These are phyloP conservation scores for Peribatodes rhomboidaria DNA, from an alignment of 2,888 invertebrate species.

Conservation along the genomic window DNA sequence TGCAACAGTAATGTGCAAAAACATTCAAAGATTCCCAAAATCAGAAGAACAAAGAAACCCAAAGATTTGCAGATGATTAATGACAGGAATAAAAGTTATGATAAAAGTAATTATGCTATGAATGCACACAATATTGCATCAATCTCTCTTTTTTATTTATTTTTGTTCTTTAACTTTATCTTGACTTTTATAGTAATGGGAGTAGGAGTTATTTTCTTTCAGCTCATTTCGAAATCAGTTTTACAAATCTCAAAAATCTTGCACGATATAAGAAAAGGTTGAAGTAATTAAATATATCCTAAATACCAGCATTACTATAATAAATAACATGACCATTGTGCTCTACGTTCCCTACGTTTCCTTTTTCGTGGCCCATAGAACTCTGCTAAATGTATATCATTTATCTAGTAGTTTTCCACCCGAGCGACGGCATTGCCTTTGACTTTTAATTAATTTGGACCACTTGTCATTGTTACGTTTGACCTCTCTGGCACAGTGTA, in stretches of 20 bases:
- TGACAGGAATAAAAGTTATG: background rate
- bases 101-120: background rate
- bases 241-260: no score
- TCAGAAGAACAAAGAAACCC: background rate
- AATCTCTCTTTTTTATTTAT: no score
- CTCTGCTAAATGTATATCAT: slow-evolving; percentile 55
- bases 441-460: slow-evolving; percentile 56
- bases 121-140: no score
- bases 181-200: no score
- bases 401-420: slow-evolving; percentile 59
- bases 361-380: slow-evolving; percentile 37
- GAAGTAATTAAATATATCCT: background rate
- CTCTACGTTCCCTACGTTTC: slow-evolving; percentile 18
- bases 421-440: slow-evolving; percentile 47
- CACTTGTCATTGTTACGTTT: slow-evolving; percentile 52
- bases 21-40: background rate
- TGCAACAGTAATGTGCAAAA: no score
- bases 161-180: no score
- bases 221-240: no score
- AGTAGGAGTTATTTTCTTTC: no score
- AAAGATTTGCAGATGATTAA: slow-evolving; percentile 11
- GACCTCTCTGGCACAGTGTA: slow-evolving; percentile 34
- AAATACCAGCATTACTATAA: slow-evolving; percentile 1
- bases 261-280: background rate
- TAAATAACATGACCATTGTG: slow-evolving; percentile 19